Percentiles rank a stretch among this genome's conserved stretches.
These are phyloP conservation scores for Orthosia gracilis DNA, from an alignment of 2,888 invertebrate genomes.

Conservation along the genomic window DNA sequence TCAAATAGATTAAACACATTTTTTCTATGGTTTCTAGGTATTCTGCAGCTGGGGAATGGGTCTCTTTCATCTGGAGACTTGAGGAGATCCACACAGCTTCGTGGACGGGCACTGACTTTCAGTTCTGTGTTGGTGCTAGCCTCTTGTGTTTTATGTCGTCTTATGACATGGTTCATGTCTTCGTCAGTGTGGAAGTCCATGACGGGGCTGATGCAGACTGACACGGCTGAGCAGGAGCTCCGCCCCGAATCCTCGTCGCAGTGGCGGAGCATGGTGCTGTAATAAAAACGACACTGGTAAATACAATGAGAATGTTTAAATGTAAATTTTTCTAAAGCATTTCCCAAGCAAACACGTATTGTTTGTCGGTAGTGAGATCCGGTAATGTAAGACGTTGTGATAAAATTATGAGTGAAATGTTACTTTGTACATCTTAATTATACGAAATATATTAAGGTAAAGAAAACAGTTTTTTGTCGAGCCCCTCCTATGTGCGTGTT, in stretches of 20 bases:
- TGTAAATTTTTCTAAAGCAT: conserved; percentile 15
- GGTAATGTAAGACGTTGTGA: conserved; percentile 3
- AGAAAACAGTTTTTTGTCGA: neutral
- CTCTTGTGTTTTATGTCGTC: conserved; percentile 79
- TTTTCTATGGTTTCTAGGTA: conserved; percentile 79
- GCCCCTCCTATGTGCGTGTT: conserved; percentile 26
- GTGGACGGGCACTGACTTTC: conserved; percentile 84
- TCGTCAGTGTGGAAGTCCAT: conserved; percentile 76
- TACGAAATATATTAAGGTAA: neutral
- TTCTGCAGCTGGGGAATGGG: conserved; percentile 86
- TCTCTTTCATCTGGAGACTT: conserved; percentile 89
- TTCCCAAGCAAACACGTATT: conserved; percentile 29
- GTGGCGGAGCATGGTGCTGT: conserved; percentile 82
- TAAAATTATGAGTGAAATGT: neutral
- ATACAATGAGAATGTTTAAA: conserved; percentile 37
- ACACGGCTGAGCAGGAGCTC: conserved; percentile 88
- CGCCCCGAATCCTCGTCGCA: conserved; percentile 89
- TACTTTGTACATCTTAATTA: neutral
- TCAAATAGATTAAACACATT: conserved; percentile 84
- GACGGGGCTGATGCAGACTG: conserved; percentile 82
- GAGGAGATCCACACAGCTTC: conserved; percentile 81
- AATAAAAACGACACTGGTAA: conserved; percentile 61
- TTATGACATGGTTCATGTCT: conserved; percentile 66
- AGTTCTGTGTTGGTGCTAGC: conserved; percentile 89
- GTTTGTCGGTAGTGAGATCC: conserved; percentile 9